Evolutionary conservation across 2,888 invertebrate genomes (phyloP), one percentile per base, ranked within the genome.

Genomic region (Parnassius apollo): DNA sequence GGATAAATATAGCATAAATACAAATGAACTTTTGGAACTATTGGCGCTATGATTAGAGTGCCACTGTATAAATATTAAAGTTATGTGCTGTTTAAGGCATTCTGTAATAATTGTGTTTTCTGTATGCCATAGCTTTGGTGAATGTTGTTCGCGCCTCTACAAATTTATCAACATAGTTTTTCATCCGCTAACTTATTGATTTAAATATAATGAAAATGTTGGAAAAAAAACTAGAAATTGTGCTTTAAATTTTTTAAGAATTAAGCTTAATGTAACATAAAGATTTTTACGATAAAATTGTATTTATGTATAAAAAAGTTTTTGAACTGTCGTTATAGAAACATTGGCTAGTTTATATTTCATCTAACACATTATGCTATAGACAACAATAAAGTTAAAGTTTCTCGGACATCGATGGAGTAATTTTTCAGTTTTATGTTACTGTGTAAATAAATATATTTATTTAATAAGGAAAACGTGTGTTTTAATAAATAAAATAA

Each of bases 401-500:
- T 80, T 76, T 84, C 81, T 75, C 79, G 75, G 81, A 86, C 87
- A 90, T 88, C 87, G 86, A 90, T 86, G 79, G 80, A 84, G 75
- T 81, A 79, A 80, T 77, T 77, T 82, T 86, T 88, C 77, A 83
- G 83, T 87, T 87, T 77, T 81, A 80, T 81, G 88, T 90, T 90
- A 84, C 77, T 76, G 66, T 91, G 91, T 91, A 91, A 88, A 91
- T 91, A 91, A 91, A 90, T 89, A 91, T 91, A 90, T 91, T 91
- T 91, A 91, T 91, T 91, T 91, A 89, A 91, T 81, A 83, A 89
- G 85, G 86, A 83, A 59, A 57, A 59, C 61, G 63, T 70, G 71
- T 76, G 78, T 89, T 86, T 88, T 67, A 85, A 81, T 87, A 61
- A 46, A 49, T 35, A 35, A 35, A 35, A 4, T 35, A 7, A 35